Conservation (phyloP, 2,888 invertebrate genomes). For the Acleris laterana region DNA sequence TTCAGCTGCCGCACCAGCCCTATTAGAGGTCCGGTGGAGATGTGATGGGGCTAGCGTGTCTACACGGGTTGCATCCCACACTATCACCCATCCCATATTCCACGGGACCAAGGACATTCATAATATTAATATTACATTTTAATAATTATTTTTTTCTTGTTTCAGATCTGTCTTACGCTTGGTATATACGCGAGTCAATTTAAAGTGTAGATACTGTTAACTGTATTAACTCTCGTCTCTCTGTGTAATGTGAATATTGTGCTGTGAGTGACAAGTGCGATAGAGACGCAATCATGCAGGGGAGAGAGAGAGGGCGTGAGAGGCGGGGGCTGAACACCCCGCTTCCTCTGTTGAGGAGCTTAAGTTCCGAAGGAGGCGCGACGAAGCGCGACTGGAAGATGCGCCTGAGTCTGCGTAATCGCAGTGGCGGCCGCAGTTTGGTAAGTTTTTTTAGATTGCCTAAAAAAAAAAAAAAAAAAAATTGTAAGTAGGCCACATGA, state of each 20-base stretch:
- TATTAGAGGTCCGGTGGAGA: no score
- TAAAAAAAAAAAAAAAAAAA: no score
- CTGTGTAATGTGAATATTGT: slow-evolving; percentile 32
- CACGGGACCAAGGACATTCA: no score
- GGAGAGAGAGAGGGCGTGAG: slow-evolving; percentile 43
- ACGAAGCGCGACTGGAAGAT: slow-evolving; percentile 89
- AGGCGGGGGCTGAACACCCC: slow-evolving; percentile 56
- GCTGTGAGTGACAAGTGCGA: slow-evolving; percentile 45
- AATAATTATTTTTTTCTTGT: no score
- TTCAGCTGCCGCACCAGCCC: no score
- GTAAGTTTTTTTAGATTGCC: no score
- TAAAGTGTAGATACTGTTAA: not conserved
- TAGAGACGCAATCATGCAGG: slow-evolving; percentile 51
- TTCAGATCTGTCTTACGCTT: no score
- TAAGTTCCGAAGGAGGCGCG: slow-evolving; percentile 85
- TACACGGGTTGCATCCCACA: no score
- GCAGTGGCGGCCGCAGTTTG: slow-evolving; percentile 86
- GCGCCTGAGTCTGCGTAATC: slow-evolving; percentile 89
- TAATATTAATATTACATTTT: no score
- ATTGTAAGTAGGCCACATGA: no score
- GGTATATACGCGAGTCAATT: not conserved
- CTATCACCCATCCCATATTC: no score
- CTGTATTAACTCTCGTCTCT: not conserved
- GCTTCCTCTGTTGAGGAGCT: slow-evolving; percentile 86
- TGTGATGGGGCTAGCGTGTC: no score